Conservation (phyloP, 2,888 invertebrate species). For the Theretra japonica region DNA sequence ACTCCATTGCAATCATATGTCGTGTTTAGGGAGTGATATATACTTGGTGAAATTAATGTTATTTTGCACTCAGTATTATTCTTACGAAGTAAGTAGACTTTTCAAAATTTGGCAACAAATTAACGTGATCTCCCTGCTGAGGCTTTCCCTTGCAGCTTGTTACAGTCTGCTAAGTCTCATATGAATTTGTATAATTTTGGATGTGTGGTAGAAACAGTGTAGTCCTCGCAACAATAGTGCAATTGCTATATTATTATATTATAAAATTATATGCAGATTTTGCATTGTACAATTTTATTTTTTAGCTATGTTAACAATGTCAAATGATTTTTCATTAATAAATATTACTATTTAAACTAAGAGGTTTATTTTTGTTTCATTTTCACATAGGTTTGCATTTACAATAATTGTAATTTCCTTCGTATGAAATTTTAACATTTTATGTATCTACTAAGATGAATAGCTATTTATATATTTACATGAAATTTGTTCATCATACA, state of each 20-base stretch:
- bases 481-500: slow-evolving; percentile 50
- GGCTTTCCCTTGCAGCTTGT: slow-evolving; percentile 59
- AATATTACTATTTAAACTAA: slow-evolving; percentile 80
- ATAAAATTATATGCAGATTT: slow-evolving; percentile 80
- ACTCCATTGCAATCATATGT: slow-evolving; percentile 62
- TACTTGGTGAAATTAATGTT: slow-evolving; percentile 78
- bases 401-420: slow-evolving; percentile 57
- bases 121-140: slow-evolving; percentile 73
- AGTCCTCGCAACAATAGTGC: slow-evolving; percentile 84
- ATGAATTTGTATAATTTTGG: slow-evolving; percentile 62
- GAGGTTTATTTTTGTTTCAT: slow-evolving; percentile 76
- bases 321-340: slow-evolving; percentile 79
- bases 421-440: slow-evolving; percentile 46
- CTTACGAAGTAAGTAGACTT: slow-evolving; percentile 68
- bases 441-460: slow-evolving; percentile 53
- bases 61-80: slow-evolving; percentile 81
- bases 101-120: slow-evolving; percentile 70
- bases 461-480: slow-evolving; percentile 51
- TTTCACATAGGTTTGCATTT: slow-evolving; percentile 69
- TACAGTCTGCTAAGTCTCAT: slow-evolving; percentile 65
- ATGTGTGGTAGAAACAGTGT: slow-evolving; percentile 77
- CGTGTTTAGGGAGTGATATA: slow-evolving; percentile 54
- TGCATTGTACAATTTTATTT: slow-evolving; percentile 84
- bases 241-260: slow-evolving; percentile 76
- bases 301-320: slow-evolving; percentile 79